Evolutionary conservation across 2,113 vertebrate genomes (phyloP).

Genomic region (Vidua chalybeata): DNA sequence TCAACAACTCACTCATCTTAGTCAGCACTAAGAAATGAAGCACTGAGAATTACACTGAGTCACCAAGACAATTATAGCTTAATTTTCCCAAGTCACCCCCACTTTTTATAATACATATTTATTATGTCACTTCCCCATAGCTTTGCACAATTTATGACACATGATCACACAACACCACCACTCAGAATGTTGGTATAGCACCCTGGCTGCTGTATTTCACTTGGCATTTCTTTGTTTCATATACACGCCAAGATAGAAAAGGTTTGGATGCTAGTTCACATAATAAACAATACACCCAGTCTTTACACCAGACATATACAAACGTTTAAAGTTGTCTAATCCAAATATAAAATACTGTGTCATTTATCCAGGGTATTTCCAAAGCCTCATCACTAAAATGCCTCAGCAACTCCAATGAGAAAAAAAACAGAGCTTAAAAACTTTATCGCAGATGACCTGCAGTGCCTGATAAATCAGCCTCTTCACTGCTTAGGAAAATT

Average conservation of each 20-base stretch:
- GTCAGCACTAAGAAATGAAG: constrained; percentile 45
- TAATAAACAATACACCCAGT: background rate
- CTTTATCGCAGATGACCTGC: background rate
- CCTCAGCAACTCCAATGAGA: background rate
- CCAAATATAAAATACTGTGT: background rate
- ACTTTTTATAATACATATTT: background rate
- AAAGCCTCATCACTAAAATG: background rate
- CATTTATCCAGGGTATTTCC: background rate
- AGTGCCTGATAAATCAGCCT: background rate
- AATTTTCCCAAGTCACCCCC: constrained; percentile 26
- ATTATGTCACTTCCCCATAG: constrained; percentile 27
- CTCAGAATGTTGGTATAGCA: background rate
- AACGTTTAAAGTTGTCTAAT: background rate
- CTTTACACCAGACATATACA: background rate
- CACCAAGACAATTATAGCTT: constrained; percentile 39
- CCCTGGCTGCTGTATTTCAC: background rate
- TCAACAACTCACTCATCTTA: constrained; percentile 12
- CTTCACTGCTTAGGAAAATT: background rate
- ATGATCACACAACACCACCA: background rate
- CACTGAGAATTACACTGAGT: constrained; percentile 14
- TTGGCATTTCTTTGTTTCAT: background rate
- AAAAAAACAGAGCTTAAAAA: background rate
- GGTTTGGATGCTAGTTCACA: background rate
- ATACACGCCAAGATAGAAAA: background rate
- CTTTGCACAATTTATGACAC: background rate